Percentiles rank a stretch among this genome's conserved stretches.
Evolutionary conservation across 92 coral and sea anemone genomes (phyloP).

Genomic region (Siderastrea radians): DNA sequence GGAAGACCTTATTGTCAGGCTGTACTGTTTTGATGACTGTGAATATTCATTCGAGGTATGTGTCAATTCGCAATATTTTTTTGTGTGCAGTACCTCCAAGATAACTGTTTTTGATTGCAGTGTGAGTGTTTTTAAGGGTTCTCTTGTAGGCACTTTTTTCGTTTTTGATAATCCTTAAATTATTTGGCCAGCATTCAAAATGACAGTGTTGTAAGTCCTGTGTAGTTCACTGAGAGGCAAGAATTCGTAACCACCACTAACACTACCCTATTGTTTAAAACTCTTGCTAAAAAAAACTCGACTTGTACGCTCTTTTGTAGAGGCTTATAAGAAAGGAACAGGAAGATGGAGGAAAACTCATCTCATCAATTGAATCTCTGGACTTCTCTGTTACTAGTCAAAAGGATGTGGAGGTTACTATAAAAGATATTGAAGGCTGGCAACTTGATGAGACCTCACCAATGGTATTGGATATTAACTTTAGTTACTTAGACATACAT

Average conservation of each 20-base stretch:
- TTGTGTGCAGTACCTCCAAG: too few species aligned
- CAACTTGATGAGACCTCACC: not conserved
- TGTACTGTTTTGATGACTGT: conserved; percentile 20
- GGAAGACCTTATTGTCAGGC: conserved; percentile 7
- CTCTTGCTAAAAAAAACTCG: too few species aligned
- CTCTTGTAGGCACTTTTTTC: too few species aligned
- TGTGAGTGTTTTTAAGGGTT: too few species aligned
- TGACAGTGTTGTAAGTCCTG: too few species aligned
- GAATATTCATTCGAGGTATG: not conserved
- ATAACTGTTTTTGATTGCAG: too few species aligned
- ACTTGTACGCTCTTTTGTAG: not conserved
- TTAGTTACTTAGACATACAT: not conserved
- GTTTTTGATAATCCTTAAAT: too few species aligned
- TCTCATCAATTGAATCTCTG: conserved; percentile 32
- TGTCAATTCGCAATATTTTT: too few species aligned
- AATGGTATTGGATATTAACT: not conserved
- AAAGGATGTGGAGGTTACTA: conserved; percentile 13
- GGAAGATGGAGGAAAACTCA: conserved; percentile 27
- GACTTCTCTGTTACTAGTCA: conserved; percentile 7
- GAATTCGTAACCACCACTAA: too few species aligned
- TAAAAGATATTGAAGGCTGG: conserved; percentile 13
- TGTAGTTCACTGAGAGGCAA: too few species aligned
- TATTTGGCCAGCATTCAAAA: too few species aligned
- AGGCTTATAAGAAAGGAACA: conserved; percentile 2
- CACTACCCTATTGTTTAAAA: too few species aligned